phyloP scores from a whole-genome alignment of 2,113 vertebrate genomes.

The human region DNA sequence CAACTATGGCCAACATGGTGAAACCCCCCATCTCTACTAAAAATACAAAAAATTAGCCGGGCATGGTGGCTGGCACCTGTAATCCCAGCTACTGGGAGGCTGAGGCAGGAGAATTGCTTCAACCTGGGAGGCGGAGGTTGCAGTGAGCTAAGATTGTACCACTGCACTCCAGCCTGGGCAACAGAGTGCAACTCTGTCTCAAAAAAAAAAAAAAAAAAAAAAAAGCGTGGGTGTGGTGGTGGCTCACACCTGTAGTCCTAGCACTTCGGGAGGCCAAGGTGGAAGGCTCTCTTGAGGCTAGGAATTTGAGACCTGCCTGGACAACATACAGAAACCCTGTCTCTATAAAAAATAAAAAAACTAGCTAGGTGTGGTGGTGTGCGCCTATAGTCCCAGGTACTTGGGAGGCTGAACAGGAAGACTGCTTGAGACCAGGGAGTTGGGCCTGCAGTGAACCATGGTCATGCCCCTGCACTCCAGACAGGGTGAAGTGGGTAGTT shows the following conservation, averaged over 20 bases:
- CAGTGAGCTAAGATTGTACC: background rate
- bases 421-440: background rate
- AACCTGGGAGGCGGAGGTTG: background rate
- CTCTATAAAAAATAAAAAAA: background rate
- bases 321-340: no score
- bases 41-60: background rate
- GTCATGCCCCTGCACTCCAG: background rate
- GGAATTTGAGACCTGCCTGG: no score
- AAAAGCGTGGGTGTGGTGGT: no score
- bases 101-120: background rate
- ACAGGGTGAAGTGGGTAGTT: background rate
- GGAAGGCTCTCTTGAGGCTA: no score
- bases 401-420: background rate
- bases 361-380: background rate
- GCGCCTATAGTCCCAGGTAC: background rate
- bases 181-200: background rate
- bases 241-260: no score
- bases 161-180: background rate
- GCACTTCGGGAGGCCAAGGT: no score
- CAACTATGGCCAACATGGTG: background rate
- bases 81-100: background rate
- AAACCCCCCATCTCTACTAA: background rate
- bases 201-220: no score
- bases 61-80: no score
- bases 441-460: background rate